These are phyloP conservation scores for Iselma pallidipennis DNA, from an alignment of 2,888 invertebrate species.

Conservation along the genomic window DNA sequence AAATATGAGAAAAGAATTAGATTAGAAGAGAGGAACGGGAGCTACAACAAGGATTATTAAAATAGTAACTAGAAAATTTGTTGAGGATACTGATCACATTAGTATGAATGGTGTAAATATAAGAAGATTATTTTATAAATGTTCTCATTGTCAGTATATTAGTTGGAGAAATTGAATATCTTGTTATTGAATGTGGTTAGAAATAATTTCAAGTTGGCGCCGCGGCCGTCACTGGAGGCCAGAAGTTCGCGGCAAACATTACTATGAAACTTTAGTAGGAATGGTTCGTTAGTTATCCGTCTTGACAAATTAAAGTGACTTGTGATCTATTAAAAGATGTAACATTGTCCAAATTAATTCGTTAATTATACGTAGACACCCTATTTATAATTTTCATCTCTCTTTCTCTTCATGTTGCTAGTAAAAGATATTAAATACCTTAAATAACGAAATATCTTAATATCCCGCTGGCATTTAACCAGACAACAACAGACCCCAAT, in stretches of 20 bases:
- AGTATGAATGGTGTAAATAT: no score
- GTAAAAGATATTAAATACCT: conserved; percentile 18
- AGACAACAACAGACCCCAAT: conserved; percentile 11
- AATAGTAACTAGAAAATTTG: no score
- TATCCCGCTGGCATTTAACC: conserved; percentile 23
- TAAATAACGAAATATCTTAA: conserved; percentile 24
- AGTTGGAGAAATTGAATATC: no score
- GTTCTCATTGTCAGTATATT: no score
- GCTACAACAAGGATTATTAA: no score
- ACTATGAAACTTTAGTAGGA: background rate
- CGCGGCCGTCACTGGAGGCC: background rate
- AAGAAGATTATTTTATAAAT: no score
- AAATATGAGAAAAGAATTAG: no score
- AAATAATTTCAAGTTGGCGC: background rate
- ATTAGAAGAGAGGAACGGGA: no score
- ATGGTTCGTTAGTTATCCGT: conserved; percentile 15
- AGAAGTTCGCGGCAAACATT: background rate
- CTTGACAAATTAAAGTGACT: conserved; percentile 20
- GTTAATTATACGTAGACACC: conserved; percentile 20
- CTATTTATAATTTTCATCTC: conserved; percentile 24
- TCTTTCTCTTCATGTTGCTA: conserved; percentile 1
- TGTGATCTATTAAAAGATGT: conserved; percentile 22
- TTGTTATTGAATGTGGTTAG: background rate
- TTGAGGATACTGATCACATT: no score
- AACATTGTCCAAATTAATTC: conserved; percentile 24